Evolutionary conservation across 23 tunicate genomes (phyloP).

Genomic region (Corella eumyota): DNA sequence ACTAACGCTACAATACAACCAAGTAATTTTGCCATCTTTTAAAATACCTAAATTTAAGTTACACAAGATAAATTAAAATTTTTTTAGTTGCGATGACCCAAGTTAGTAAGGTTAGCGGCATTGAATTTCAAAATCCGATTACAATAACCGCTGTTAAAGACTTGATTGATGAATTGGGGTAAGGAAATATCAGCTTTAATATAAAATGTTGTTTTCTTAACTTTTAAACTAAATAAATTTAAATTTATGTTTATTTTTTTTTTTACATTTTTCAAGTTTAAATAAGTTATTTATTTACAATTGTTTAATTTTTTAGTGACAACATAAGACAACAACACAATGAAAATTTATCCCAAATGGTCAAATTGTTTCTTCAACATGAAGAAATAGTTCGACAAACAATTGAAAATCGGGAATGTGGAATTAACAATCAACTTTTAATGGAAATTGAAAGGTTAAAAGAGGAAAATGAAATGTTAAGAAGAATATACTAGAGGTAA

Average conservation of each 20-base stretch:
- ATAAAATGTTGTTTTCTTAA: background rate
- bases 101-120: too few species aligned
- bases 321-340: constrained; percentile 48
- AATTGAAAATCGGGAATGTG: constrained; percentile 23
- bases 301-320: constrained; percentile 17
- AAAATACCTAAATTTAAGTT: too few species aligned
- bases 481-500: constrained; percentile 27
- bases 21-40: too few species aligned
- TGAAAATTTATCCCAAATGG: constrained; percentile 31
- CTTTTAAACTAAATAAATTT: too few species aligned
- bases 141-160: too few species aligned
- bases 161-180: background rate
- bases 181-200: background rate
- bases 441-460: constrained; percentile 53
- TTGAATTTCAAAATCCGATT: too few species aligned
- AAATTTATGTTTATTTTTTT: too few species aligned
- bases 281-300: background rate
- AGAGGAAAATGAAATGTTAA: constrained; percentile 61
- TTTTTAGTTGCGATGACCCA: too few species aligned
- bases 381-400: constrained; percentile 38
- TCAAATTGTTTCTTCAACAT: constrained; percentile 58
- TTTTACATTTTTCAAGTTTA: background rate
- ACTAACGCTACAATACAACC: too few species aligned
- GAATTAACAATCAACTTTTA: constrained; percentile 50
- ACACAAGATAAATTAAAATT: too few species aligned